Base-by-base conservation (phyloP, 2,888 invertebrate species). In the Metacarcinus magister region DNA sequence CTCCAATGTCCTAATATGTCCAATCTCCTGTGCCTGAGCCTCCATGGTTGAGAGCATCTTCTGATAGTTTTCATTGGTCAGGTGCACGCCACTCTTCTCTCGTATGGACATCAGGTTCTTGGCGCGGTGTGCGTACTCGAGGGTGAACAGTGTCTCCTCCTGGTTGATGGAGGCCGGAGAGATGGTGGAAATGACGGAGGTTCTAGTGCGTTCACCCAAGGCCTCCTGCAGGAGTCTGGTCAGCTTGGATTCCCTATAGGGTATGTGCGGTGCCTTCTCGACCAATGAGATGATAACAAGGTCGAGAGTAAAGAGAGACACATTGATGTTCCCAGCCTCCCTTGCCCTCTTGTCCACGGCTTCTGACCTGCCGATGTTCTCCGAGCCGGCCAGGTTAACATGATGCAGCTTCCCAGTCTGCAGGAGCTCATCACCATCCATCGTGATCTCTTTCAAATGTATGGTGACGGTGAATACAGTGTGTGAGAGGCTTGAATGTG, bases 301-400 rank as follows among this genome's bases (percentile, higher is more conserved):
- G 0, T 99, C 99, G 0, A 99, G 98, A 0, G 99, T 99, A 95
- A 99, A 98, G 95, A 99, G 98, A 19, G 99, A 99, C 97, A 99
- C 99, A 98, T 99, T 99, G 97, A 99, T 99, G 97, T 98, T 99
- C 0, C 99, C 99, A 8, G 99, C 99, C 98, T 99, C 99, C 13
- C 99, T 98, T 0, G 99, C 99, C 10, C 99, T 98, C 97, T 98
- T 98, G 97, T 99, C 99, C 82, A 98, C 98, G 0, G 99, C 99
- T 7, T 99, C 99, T 0, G 99, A 99, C 97, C 97, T 94, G n/a
- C 99, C 99, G 97, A 99, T 99, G 98, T 99, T 99, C 98, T 99
- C 99, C 96, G 99, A 99, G 0, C 99, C 99, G 0, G 99, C 99
- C 97, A 99, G 98, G 98, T 99, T 99, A 0, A 99, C 99, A 97